Base-by-base conservation (phyloP, 2,888 invertebrate species). In the Papilio gigon region DNA sequence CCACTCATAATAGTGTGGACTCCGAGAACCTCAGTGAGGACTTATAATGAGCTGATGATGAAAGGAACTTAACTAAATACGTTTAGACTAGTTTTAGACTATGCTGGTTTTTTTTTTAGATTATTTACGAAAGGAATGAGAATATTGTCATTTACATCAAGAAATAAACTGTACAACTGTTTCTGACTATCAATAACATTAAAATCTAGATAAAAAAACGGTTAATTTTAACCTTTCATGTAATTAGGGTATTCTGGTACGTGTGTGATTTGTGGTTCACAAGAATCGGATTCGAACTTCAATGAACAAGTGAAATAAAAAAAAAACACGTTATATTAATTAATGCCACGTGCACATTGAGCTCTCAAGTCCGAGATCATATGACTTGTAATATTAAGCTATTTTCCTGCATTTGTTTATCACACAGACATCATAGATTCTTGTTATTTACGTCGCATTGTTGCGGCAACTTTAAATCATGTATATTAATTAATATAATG, bases 361-460 rank as follows among this genome's bases (percentile, higher is more conserved):
- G 17, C 30, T 30, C 27, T 14, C 50, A 27, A 53, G 14, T 35
- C 22, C 35, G 6, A 17, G 35, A 59, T 60, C 60, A 60, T 60
- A 25, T 60, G 60, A 60, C 37, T 25, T 35, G 63, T 27, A 35
- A 47, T 22, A 33, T 30, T n/a, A 6, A 58, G 33, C 22, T 33
- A 47, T 67, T 61, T 67, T 61, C 50, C 50, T 40, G n/a, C 60
- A 53, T 61, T 47, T 47, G 53, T 61, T 67, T 67, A 40, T 30
- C 53, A 50, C 53, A 53, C 61, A 47, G 42, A 27, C 40, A 50
- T 64, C 47, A 59, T 59, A 22, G 47, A 66, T 33, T 59, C 40
- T 40, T 17, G 30, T 56, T 56, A 40, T 67, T 67, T 56, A 62
- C 62, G 62, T 44, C 50, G 62, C 11, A 67, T 67, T 67, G 62